A percentile compares a stretch with the other conserved stretches of the same genome.
Conservation (phyloP, 1,140 invertebrate species). For the Octopus sinensis region DNA sequence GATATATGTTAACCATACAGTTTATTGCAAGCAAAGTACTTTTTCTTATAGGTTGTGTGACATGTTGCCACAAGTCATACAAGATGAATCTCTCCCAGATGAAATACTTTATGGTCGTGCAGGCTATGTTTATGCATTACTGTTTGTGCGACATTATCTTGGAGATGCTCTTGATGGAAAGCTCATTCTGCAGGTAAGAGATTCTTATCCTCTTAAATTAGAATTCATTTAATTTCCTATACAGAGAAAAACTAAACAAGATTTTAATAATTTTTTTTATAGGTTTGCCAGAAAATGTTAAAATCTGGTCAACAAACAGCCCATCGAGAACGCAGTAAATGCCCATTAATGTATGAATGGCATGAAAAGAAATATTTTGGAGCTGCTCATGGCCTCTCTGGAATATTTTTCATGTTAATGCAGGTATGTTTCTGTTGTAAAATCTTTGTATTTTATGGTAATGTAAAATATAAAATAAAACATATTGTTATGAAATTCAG, state of each 20-base stretch:
- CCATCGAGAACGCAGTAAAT: constrained; percentile 36
- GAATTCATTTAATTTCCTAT: too few species aligned
- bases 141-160: constrained; percentile 60
- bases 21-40: not conserved
- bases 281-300: constrained; percentile 69
- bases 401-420: constrained; percentile 79
- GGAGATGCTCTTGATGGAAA: constrained; percentile 41
- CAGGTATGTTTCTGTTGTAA: constrained; percentile 60
- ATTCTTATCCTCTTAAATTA: too few species aligned
- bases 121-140: constrained; percentile 75
- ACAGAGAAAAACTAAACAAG: not conserved
- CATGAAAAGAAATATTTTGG: constrained; percentile 84
- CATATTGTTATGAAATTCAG: too few species aligned
- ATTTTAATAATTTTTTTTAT: constrained; percentile 29
- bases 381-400: constrained; percentile 81
- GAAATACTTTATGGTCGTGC: constrained; percentile 81
- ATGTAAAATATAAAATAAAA: too few species aligned
- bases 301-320: constrained; percentile 66
- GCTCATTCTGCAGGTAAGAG: constrained; percentile 41
- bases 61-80: constrained; percentile 35
- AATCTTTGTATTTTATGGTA: too few species aligned
- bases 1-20: not conserved
- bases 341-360: constrained; percentile 80
- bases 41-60: constrained; percentile 39
- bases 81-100: constrained; percentile 65